Conservation (phyloP, 2,888 invertebrate species). For the Oscheius myriophilus region DNA sequence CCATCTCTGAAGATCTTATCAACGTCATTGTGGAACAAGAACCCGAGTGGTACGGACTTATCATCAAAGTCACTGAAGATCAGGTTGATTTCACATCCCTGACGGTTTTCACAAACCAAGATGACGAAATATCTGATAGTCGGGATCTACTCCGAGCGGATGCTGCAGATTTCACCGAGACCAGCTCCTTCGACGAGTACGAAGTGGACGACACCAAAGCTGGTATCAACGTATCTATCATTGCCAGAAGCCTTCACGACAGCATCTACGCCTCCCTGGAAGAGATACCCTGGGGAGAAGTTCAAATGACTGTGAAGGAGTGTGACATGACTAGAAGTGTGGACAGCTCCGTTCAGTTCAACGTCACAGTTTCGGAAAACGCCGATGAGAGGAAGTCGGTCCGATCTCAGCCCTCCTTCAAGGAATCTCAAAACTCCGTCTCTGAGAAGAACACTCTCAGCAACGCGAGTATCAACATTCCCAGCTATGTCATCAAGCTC, state of each 20-base stretch:
- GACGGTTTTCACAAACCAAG: conserved; percentile 44
- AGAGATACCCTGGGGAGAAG: conserved; percentile 68
- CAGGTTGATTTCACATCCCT: conserved; percentile 52
- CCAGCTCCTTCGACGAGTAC: conserved; percentile 34
- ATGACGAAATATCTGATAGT: conserved; percentile 26
- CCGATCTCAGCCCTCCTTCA: conserved; percentile 50
- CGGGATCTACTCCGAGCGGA: conserved; percentile 2
- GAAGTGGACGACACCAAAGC: conserved; percentile 38
- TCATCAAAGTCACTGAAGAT: conserved; percentile 54
- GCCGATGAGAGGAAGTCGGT: conserved; percentile 57
- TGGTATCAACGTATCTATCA: conserved; percentile 63
- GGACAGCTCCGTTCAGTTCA: conserved; percentile 53
- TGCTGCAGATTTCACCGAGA: conserved; percentile 32
- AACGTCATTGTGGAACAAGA: conserved; percentile 58
- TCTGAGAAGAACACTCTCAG: conserved; percentile 51
- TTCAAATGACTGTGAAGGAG: conserved; percentile 57
- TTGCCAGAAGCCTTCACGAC: conserved; percentile 64
- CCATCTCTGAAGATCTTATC: conserved; percentile 47
- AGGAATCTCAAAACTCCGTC: conserved; percentile 47
- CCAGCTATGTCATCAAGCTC: conserved; percentile 67
- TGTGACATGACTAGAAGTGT: conserved; percentile 38
- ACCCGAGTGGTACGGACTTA: conserved; percentile 45
- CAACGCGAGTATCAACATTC: conserved; percentile 60
- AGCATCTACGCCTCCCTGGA: conserved; percentile 63
- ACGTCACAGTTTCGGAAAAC: conserved; percentile 66